Evolutionary conservation across 2,888 invertebrate genomes (phyloP), one percentile per base, ranked within the genome.

Genomic region (Eustalomyia histrio): DNA sequence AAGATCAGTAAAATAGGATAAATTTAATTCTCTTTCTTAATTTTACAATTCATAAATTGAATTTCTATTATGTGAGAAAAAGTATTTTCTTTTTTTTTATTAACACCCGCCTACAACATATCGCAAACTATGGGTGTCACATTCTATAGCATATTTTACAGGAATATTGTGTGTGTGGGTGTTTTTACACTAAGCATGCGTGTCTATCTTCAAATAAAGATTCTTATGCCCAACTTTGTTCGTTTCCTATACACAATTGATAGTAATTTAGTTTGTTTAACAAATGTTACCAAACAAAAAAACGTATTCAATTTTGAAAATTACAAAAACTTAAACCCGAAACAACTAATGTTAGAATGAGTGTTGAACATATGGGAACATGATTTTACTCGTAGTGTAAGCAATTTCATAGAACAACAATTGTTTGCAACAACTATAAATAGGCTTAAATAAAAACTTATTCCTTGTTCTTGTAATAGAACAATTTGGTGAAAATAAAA

Each of bases 191-290:
- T 67, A 72, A 67, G 78, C 78, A 79, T 73, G 78, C 78, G 78
- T 79, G 72, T 79, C 67, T 67, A 67, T 47, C 55, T 73, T 55
- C 33, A 24, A 29, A 43, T 9, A 58, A 29, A 63, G 29, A 1
- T 24, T 57, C 16, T n/a, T n/a, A 57, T 29, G n/a, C 3, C 7
- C n/a, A n/a, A 47, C 14, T 10, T 58, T 35, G 33, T 17, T 35
- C 17, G 16, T 64, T 43, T 52, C 17, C 60, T 60, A 39, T 47
- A 55, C 47, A 72, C 83, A 83, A 80, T 80, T 83, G 76, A 83
- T 83, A 80, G 75, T 79, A 83, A 80, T 83, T 83, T 75, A 18
- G 76, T 80, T 80, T 69, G 83, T 73, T 81, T 43, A 81, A 83
- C 83, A 83, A 83, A 79, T 81, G 83, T 81, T 81, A n/a, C 17